Conservation (phyloP, 2,888 invertebrate species). For the Ophion slaviceki region DNA sequence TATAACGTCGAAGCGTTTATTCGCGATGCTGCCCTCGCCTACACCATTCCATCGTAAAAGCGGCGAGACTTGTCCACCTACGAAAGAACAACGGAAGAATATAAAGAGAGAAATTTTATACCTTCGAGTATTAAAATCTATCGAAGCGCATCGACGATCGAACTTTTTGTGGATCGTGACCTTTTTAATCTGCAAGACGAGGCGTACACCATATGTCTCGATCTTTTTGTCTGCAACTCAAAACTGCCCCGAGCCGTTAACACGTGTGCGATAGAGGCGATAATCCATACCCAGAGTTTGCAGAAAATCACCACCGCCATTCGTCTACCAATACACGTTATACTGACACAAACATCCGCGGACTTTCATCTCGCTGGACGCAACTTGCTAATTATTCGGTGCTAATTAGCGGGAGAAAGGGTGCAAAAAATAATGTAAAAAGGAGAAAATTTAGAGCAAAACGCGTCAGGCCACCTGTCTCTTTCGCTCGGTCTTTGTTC, state of each 20-base stretch:
- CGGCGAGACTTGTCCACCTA: slow-evolving; percentile 56
- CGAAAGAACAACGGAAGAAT: slow-evolving; percentile 37
- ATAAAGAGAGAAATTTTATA: slow-evolving; percentile 44
- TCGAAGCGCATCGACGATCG: slow-evolving; percentile 9
- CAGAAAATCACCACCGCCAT: slow-evolving; percentile 23
- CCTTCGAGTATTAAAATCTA: slow-evolving; percentile 32
- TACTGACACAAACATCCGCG: slow-evolving; percentile 24
- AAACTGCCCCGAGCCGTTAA: slow-evolving; percentile 48
- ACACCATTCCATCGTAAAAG: slow-evolving; percentile 57
- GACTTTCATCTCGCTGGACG: slow-evolving; percentile 77
- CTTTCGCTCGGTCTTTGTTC: slow-evolving; percentile 43
- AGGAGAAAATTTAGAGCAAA: slow-evolving; percentile 25
- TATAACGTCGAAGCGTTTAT: slow-evolving; percentile 38
- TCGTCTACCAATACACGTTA: slow-evolving; percentile 71
- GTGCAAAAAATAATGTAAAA: slow-evolving; percentile 23
- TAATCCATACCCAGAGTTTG: slow-evolving; percentile 57
- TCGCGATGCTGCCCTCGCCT: slow-evolving; percentile 53
- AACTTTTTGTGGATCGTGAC: slow-evolving; percentile 17
- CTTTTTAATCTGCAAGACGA: slow-evolving; percentile 9
- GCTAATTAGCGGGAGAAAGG: slow-evolving; percentile 74
- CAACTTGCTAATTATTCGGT: slow-evolving; percentile 77
- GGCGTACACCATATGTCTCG: background rate
- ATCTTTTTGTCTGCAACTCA: background rate
- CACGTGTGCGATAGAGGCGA: slow-evolving; percentile 68
- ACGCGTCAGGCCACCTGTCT: slow-evolving; percentile 4